Percentiles rank a stretch among this genome's conserved stretches.
phyloP scores from a whole-genome alignment of 1,140 invertebrate species.

The Drosophila murphyi region DNA sequence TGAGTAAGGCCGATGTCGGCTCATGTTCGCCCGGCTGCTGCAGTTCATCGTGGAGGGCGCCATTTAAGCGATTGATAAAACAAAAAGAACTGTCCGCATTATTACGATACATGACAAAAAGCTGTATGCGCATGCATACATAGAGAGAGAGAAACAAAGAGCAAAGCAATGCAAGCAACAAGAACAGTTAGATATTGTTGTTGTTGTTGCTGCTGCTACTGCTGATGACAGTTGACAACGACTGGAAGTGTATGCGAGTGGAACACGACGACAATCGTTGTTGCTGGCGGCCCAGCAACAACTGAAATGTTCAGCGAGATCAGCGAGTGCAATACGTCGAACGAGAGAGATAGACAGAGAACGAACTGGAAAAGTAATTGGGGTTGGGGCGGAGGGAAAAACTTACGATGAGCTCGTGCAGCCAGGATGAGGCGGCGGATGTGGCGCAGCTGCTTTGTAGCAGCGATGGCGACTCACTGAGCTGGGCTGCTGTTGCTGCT shows the following conservation, averaged over 20 bases:
- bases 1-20: conserved; percentile 90
- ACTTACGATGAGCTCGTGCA: conserved; percentile 64
- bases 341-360: neutral
- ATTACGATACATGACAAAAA: conserved; percentile 70
- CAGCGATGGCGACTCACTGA: conserved; percentile 35
- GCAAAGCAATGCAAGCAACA: conserved; percentile 27
- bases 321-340: conserved; percentile 9
- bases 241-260: conserved; percentile 23
- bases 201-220: conserved; percentile 1
- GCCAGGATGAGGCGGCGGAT: conserved; percentile 65
- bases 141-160: conserved; percentile 27
- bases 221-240: conserved; percentile 29
- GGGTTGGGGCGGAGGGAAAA: conserved; percentile 9
- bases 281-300: conserved; percentile 44
- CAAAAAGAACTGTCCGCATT: conserved; percentile 80
- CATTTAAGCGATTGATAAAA: conserved; percentile 78
- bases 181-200: neutral
- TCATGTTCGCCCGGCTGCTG: conserved; percentile 87
- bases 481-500: conserved; percentile 7
- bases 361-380: neutral
- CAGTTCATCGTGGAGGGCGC: conserved; percentile 87
- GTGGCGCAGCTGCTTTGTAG: conserved; percentile 55
- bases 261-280: conserved; percentile 28
- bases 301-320: conserved; percentile 30
- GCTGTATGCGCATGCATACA: conserved; percentile 39